A percentile compares a stretch with the other conserved stretches of the same genome.
These are phyloP conservation scores for Esox masquinongy DNA, from an alignment of 2,797 vertebrate genomes.

Conservation along the genomic window DNA sequence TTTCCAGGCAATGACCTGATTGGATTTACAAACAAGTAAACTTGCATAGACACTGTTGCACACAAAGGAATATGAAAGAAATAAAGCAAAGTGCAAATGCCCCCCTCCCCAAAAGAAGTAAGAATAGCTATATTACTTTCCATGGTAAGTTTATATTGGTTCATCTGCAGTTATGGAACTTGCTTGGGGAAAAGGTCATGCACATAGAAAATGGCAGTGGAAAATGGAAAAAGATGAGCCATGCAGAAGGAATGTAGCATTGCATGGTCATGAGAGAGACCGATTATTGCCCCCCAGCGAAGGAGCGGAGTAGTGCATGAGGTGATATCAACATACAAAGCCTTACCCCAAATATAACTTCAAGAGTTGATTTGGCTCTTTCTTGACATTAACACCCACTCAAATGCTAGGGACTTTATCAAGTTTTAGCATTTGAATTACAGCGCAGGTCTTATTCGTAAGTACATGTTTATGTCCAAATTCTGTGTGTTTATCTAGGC, in stretches of 20 bases:
- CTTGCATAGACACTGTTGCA: not conserved
- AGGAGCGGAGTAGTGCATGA: constrained; percentile 15
- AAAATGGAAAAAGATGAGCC: constrained; percentile 10
- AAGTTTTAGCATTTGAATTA: not conserved
- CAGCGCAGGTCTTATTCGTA: not conserved
- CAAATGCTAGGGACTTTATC: not conserved
- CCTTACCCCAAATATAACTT: constrained; percentile 58
- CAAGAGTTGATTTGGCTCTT: constrained; percentile 27
- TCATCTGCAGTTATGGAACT: constrained; percentile 28
- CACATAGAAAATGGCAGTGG: constrained; percentile 16
- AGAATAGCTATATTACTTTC: constrained; percentile 6
- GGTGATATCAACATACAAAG: constrained; percentile 75
- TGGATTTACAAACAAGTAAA: constrained; percentile 27
- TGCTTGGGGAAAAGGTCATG: constrained; percentile 10
- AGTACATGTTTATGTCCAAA: constrained; percentile 3
- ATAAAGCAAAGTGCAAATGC: not conserved
- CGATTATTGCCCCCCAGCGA: constrained; percentile 22
- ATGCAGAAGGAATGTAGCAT: constrained; percentile 15
- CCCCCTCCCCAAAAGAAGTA: not conserved
- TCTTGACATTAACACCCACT: not conserved
- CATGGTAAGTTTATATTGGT: constrained; percentile 20
- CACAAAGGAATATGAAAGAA: not conserved
- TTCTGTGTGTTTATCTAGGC: not conserved
- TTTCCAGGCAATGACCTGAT: constrained; percentile 11
- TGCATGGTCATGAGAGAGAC: constrained; percentile 23